Conservation (phyloP, 2,888 invertebrate species). For the Meliscaeva auricollis region DNA sequence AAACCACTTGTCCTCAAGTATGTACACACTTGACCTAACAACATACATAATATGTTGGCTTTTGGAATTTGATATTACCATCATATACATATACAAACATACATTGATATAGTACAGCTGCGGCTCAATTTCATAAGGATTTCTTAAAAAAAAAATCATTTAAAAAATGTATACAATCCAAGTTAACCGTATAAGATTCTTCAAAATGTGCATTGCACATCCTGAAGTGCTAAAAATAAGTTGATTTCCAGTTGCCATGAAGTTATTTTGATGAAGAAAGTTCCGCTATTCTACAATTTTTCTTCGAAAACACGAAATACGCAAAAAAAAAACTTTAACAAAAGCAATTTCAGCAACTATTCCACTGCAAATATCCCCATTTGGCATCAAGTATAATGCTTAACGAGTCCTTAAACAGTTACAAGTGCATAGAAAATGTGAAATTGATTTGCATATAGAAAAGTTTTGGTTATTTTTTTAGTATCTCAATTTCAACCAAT, state of each 20-base stretch:
- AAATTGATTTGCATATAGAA: slow-evolving; percentile 48
- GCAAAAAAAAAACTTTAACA: slow-evolving; percentile 11
- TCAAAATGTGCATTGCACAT: slow-evolving; percentile 22
- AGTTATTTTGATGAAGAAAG: slow-evolving; percentile 21
- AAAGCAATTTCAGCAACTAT: slow-evolving; percentile 46
- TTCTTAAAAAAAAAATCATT: neutral
- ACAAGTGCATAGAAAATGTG: slow-evolving; percentile 45
- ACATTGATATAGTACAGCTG: neutral
- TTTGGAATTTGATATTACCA: slow-evolving; percentile 1
- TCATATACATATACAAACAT: neutral
- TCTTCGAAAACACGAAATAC: neutral
- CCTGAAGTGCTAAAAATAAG: slow-evolving; percentile 16
- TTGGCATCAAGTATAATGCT: slow-evolving; percentile 38
- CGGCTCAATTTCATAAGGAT: slow-evolving; percentile 17
- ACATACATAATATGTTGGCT: slow-evolving; percentile 1
- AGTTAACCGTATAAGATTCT: neutral
- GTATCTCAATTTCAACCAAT: neutral
- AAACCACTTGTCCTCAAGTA: slow-evolving; percentile 32
- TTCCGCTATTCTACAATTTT: neutral
- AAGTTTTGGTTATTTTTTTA: neutral
- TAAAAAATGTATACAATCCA: neutral
- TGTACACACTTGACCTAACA: slow-evolving; percentile 24
- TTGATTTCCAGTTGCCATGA: slow-evolving; percentile 6
- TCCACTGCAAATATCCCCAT: slow-evolving; percentile 24
- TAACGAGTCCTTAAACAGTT: slow-evolving; percentile 47